These are phyloP conservation scores for Polypterus senegalus DNA, from an alignment of 2,113 vertebrate genomes.

Conservation along the genomic window DNA sequence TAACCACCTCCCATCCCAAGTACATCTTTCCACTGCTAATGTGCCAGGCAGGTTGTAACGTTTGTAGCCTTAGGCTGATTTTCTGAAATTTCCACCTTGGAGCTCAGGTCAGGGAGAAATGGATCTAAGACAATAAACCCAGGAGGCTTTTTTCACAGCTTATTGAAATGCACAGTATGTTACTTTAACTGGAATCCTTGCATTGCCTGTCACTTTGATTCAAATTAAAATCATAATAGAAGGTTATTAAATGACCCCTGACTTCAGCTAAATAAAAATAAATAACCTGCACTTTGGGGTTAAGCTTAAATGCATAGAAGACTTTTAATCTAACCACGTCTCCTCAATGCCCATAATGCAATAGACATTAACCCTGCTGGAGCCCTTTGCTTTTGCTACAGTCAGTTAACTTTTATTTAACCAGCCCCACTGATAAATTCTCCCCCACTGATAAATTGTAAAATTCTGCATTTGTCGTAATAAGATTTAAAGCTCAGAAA, in stretches of 20 bases:
- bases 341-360: constrained; percentile 1
- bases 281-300: constrained; percentile 20
- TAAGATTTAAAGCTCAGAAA: constrained; percentile 26
- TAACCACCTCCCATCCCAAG: too few species aligned
- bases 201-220: constrained; percentile 33
- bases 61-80: too few species aligned
- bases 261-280: constrained; percentile 25
- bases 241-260: constrained; percentile 34
- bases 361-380: constrained; percentile 17
- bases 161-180: constrained; percentile 29
- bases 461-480: constrained; percentile 21
- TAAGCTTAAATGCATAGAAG: not conserved
- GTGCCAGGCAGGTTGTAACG: too few species aligned
- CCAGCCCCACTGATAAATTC: constrained; percentile 4
- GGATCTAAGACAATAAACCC: not conserved
- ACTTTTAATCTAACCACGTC: not conserved
- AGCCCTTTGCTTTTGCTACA: constrained; percentile 1
- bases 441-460: constrained; percentile 5
- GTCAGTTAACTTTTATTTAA: constrained; percentile 12
- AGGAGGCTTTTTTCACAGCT: constrained; percentile 8
- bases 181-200: constrained; percentile 25
- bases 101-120: constrained; percentile 2
- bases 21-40: too few species aligned
- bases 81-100: not conserved
- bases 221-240: constrained; percentile 32